Evolutionary conservation across 2,888 invertebrate species (phyloP), one percentile per base, ranked within the genome.

Genomic region (Clivina fossor): DNA sequence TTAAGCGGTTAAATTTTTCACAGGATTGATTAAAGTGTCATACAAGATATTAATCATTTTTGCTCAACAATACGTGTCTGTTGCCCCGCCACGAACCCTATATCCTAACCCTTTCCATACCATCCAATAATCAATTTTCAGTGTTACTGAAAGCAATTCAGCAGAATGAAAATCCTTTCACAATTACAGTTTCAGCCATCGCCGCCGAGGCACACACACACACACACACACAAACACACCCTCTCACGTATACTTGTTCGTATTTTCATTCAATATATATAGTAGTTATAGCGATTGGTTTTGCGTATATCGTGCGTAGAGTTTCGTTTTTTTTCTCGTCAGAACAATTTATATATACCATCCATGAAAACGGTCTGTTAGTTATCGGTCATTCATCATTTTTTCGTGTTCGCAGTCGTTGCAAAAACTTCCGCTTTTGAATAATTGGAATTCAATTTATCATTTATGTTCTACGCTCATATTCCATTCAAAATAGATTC

Each of bases 11-110:
- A 49, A 43, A 53, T 53, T 53, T 44, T 53, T 53, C 53, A 53
- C 35, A 11, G 28, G 28, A 53, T 53, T 53, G 53, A 53, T 51
- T 51, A 51, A 51, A 41, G 51, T 53, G 53, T 53, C 53, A 53
- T 35, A 43, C 53, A 43, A 53, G 44, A 53, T 53, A 53, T 53
- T 53, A 53, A 53, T 53, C 53, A 53, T 53, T 53, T 15, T 13
- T 28, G 32, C 35, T 11, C 44, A 44, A 53, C 53, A 53, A 53
- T 53, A 44, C 35, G 28, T 20, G 22, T 28, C 40, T 32, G 40
- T 46, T 33, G n/a, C n/a, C n/a, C 40, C 19, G 13, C 19, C n/a
- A n/a, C n/a, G n/a, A n/a, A n/a, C n/a, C n/a, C n/a, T n/a, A n/a
- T n/a, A 24, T 24, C 9, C 26, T 7, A 9, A 9, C 5, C 20